Base-by-base conservation (phyloP, 2,888 invertebrate genomes). In the Epicampocera succincta region DNA sequence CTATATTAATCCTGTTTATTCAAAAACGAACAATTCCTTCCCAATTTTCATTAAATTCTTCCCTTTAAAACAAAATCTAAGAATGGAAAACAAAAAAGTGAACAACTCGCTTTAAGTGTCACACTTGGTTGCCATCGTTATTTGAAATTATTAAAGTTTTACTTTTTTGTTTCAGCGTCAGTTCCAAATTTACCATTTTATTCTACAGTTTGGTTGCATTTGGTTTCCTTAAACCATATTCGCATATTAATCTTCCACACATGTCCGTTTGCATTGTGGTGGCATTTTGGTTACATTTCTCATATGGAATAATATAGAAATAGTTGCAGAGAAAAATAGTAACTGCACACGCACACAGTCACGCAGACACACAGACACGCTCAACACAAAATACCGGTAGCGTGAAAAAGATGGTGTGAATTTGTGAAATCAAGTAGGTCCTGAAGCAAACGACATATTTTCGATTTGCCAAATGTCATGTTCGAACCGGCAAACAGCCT, bases 221-320 rank as follows among this genome's bases (percentile, higher is more conserved):
- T 52, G 52, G 29, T 17, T n/a, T 42, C n/a, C 56, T 33, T 46
- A 9, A 63, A 50, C 63, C 73, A 63, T 63, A 58, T 63, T 73
- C 63, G 69, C 77, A 73, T 73, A 81, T 81, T 81, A 81, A 77
- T 81, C 77, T 50, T 73, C 68, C 81, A 77, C 81, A 75, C 71
- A 71, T 82, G 82, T 82, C 74, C 82, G 74, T 81, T 77, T 82
- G 65, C 66, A 74, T 82, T 82, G 82, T 66, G 82, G 82, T 71
- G 65, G 58, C 78, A 82, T 78, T 71, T 78, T 60, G 69, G 82
- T 78, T 71, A 65, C 75, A 75, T 60, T 63, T 54, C 17, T 69
- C 68, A 56, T 44, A 69, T 63, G 52, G 33, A 48, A 68, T 72
- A 13, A 15, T 56, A 63, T 25, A 54, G 11, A 58, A 65, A 44